Evolutionary conservation across 2,888 invertebrate species (phyloP), one percentile per base, ranked within the genome.

Genomic region (Ganaspis brasiliensis): DNA sequence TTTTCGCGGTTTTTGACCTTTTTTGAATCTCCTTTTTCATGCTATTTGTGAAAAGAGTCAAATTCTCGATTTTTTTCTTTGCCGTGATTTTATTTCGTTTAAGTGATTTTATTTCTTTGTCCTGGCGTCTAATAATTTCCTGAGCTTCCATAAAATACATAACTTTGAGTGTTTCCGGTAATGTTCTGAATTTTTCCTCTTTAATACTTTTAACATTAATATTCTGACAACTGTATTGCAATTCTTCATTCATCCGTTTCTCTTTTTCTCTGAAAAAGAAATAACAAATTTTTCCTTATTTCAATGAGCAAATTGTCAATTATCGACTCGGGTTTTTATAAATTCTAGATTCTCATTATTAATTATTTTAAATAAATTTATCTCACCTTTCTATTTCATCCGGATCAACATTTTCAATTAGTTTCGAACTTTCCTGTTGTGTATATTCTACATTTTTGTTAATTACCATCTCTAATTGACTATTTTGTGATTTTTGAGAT

Each of bases 21-120:
- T 63, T 63, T 14, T 12, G 19, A 14, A 63, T 63, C 21, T 63
- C 63, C 5, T 0, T 8, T 37, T 63, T 63, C 63, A 63, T 63
- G 10, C 37, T 63, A 5, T 4, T 19, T 21, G 37, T 37, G 3
- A 40, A 63, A 2, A 14, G 10, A 14, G 5, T 37, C 21, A 63
- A 63, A 14, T 63, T 63, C 16, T 63, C 37, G 0, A 37, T 21
- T 63, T 63, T 63, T 14, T 2, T 21, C 2, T 4, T 24, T 9
- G 0, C 19, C 5, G 19, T 19, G 19, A 19, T 12, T 12, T 63
- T 63, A 37, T 14, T 40, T 5, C 14, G 40, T 40, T 19, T 14
- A 4, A 63, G 63, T 12, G 8, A 6, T 63, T 6, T 63, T 21
- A 63, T 0, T 21, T 37, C 12, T 14, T 19, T 10, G 19, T 19